A percentile compares a stretch with the other conserved stretches of the same genome.
phyloP scores from a whole-genome alignment of 2,888 invertebrate genomes.

The Byasa hedistus region DNA sequence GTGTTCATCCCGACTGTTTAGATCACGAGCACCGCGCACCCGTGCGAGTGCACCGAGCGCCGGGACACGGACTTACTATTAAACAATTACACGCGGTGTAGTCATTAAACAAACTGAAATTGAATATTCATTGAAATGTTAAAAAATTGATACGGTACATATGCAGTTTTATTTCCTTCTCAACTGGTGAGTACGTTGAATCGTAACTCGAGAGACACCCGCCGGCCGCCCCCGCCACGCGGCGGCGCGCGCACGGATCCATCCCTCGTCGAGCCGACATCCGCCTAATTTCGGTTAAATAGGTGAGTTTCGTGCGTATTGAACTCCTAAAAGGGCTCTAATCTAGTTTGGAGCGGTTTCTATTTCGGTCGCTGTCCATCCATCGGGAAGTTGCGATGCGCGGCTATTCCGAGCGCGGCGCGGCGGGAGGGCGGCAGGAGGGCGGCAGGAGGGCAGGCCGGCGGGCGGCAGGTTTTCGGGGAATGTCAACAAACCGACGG shows the following conservation, averaged over 20 bases:
- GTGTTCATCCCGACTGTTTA: conserved; percentile 73
- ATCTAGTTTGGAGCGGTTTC: conserved; percentile 60
- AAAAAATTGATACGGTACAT: no score
- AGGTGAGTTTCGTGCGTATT: conserved; percentile 51
- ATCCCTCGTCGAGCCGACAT: conserved; percentile 35
- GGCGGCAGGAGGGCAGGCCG: no score
- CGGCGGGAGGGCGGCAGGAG: no score
- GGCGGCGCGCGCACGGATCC: conserved; percentile 10
- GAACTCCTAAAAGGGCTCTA: conserved; percentile 66
- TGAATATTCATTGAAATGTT: no score
- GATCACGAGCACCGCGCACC: conserved; percentile 48
- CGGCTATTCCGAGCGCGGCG: conserved; percentile 70
- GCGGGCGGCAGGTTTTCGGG: conserved; percentile 71
- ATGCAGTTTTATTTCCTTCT: no score
- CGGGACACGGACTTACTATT: neutral
- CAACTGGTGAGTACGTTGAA: no score
- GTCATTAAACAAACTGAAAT: no score
- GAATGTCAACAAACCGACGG: conserved; percentile 79
- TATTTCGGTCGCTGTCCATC: conserved; percentile 73
- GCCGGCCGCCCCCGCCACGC: no score
- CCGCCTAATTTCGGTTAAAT: conserved; percentile 49
- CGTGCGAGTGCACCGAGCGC: no score
- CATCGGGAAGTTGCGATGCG: conserved; percentile 55
- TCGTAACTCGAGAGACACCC: no score
- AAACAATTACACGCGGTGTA: no score